Conservation (phyloP, 2,888 invertebrate genomes). For the Synergus itoensis region DNA sequence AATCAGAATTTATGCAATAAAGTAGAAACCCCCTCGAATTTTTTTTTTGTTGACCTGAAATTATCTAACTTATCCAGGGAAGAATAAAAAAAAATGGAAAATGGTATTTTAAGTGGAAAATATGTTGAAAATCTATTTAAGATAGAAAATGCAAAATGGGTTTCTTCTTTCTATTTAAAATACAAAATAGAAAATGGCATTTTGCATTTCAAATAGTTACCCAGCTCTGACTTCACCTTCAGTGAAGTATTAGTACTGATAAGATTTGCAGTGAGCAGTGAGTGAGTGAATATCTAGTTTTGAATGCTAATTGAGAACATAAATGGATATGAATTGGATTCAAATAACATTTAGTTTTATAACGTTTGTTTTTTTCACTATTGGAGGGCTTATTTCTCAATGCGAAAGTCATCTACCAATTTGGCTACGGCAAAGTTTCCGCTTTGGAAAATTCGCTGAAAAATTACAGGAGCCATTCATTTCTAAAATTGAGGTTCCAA, state of each 20-base stretch:
- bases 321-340: slow-evolving; percentile 64
- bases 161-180: no score
- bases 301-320: not conserved
- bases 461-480: slow-evolving; percentile 78
- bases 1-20: no score
- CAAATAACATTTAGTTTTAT: slow-evolving; percentile 64
- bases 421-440: slow-evolving; percentile 83
- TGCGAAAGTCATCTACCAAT: slow-evolving; percentile 84
- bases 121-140: no score
- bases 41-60: no score
- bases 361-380: slow-evolving; percentile 75
- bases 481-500: slow-evolving; percentile 84
- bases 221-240: no score
- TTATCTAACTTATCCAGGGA: no score
- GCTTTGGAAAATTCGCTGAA: slow-evolving; percentile 87
- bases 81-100: no score
- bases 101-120: no score
- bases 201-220: no score
- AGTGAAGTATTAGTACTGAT: not conserved
- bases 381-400: slow-evolving; percentile 83
- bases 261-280: not conserved
- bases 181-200: no score
- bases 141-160: no score
- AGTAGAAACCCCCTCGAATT: no score
- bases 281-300: not conserved